These are phyloP conservation scores for Ochotona curzoniae DNA, from an alignment of 2,113 vertebrate genomes.

Conservation along the genomic window DNA sequence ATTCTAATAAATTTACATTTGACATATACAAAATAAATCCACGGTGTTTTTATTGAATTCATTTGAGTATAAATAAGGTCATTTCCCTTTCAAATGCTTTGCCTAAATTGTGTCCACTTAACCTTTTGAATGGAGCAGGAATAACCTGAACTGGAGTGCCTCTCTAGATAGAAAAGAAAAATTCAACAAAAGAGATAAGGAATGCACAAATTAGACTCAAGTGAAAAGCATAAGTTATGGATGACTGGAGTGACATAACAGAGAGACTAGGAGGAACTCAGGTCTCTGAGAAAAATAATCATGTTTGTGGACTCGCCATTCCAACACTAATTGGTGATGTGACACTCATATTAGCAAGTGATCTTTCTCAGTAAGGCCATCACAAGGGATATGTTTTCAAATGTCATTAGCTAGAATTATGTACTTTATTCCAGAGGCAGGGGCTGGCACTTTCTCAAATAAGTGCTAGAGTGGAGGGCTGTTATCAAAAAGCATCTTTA, in stretches of 20 bases:
- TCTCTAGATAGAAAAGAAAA: constrained; percentile 4
- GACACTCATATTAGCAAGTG: background rate
- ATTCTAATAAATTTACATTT: constrained; percentile 54
- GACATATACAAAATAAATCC: constrained; percentile 47
- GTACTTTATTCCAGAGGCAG: background rate
- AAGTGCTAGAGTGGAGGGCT: background rate
- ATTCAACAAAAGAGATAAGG: background rate
- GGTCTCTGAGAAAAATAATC: background rate
- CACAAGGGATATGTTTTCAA: background rate
- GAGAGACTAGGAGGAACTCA: background rate
- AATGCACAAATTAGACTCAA: background rate
- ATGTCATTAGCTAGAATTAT: background rate
- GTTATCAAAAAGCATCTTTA: background rate
- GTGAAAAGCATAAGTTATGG: background rate
- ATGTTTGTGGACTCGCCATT: background rate
- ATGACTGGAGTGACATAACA: background rate
- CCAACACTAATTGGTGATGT: background rate
- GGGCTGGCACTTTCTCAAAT: constrained; percentile 1
- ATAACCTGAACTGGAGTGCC: background rate
- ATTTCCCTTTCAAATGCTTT: constrained; percentile 33
- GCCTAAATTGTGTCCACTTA: constrained; percentile 53
- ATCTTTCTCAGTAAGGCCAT: background rate
- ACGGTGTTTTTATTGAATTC: background rate
- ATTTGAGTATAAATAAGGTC: background rate
- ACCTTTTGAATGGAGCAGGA: background rate